Percentiles rank a stretch among this genome's conserved stretches.
phyloP scores from a whole-genome alignment of 2,888 invertebrate genomes.

The Cylindroiulus punctatus region DNA sequence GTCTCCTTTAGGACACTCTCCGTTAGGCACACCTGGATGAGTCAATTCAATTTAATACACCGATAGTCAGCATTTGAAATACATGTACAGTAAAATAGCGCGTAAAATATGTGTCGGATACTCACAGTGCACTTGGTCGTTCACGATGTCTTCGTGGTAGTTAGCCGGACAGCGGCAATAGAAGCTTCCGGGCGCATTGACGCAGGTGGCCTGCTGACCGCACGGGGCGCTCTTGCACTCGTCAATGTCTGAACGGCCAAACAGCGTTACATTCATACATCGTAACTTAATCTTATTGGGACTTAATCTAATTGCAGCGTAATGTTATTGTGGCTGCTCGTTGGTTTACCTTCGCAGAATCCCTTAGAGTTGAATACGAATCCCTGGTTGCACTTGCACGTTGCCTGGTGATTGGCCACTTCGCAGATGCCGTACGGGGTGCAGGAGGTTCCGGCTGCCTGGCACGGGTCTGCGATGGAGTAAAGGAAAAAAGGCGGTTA shows the following conservation, averaged over 20 bases:
- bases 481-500: not conserved
- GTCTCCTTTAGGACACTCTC: conserved; percentile 69
- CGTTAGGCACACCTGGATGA: conserved; percentile 63
- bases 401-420: conserved; percentile 76
- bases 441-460: conserved; percentile 73
- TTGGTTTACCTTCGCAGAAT: conserved; percentile 70
- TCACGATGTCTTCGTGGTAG: conserved; percentile 58
- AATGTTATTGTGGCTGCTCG: not conserved
- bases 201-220: conserved; percentile 79
- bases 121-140: conserved; percentile 58
- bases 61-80: not conserved
- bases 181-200: conserved; percentile 82
- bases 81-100: not conserved
- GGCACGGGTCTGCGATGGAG: conserved; percentile 78
- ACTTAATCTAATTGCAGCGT: no score
- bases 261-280: no score
- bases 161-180: conserved; percentile 81
- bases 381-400: conserved; percentile 81
- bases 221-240: conserved; percentile 82
- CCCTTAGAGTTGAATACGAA: conserved; percentile 74
- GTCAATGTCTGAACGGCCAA: conserved; percentile 72
- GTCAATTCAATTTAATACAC: conserved; percentile 31
- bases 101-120: not conserved
- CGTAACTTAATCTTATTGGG: no score
- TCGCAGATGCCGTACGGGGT: conserved; percentile 80